Evolutionary conservation across 2,888 invertebrate species (phyloP).

Genomic region (Aphidoletes aphidimyza): DNA sequence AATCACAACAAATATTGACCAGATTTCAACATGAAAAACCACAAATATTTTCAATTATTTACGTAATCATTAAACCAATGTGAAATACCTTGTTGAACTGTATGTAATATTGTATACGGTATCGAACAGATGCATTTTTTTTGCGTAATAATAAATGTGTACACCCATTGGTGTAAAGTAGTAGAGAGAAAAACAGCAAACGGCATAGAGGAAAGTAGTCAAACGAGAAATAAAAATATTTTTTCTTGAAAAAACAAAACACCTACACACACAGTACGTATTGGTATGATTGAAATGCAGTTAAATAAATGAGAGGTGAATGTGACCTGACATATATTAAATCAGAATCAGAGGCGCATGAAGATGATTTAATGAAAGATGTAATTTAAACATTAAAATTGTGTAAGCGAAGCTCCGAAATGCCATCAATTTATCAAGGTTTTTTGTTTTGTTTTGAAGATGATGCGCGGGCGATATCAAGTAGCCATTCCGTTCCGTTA

Average conservation of each 20-base stretch:
- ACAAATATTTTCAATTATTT: background rate
- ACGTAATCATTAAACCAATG: background rate
- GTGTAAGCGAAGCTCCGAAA: background rate
- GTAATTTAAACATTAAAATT: too few species aligned
- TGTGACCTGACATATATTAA: too few species aligned
- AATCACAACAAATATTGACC: too few species aligned
- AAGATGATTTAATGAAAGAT: background rate
- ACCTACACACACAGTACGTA: too few species aligned
- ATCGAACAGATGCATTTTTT: slow-evolving; percentile 33
- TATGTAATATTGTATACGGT: slow-evolving; percentile 8
- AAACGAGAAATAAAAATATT: too few species aligned
- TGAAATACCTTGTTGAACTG: background rate
- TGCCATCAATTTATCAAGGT: background rate
- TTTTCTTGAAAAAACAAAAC: too few species aligned
- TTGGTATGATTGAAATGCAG: too few species aligned
- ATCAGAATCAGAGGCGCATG: background rate
- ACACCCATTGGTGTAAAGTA: background rate
- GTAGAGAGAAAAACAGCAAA: background rate
- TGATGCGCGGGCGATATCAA: background rate
- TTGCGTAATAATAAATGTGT: background rate
- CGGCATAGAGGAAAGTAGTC: background rate
- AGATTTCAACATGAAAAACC: too few species aligned
- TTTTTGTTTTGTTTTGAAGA: background rate
- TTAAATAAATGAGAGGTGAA: too few species aligned
- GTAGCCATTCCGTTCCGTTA: background rate